Evolutionary conservation across 2,888 invertebrate species (phyloP), one percentile per base, ranked within the genome.

Genomic region (Leptopilina syphax): DNA sequence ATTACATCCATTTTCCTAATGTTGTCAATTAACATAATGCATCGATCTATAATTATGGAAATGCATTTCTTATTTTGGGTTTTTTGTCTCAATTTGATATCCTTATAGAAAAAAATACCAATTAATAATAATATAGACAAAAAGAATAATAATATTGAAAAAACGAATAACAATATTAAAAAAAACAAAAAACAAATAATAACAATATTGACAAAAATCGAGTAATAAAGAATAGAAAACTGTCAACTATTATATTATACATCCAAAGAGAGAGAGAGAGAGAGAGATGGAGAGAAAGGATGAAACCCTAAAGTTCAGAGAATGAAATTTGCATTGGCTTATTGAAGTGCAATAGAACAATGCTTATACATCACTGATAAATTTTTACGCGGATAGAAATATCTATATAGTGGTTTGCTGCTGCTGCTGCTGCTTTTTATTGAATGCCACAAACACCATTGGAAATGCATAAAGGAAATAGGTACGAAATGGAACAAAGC

Each of bases 401-500:
- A 44, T 27, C 54, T 54, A 24, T 34, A 34, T 27, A 50, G 10
- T 50, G 50, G 10, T 50, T 9, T 47, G 47, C 47, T 9, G 9
- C 9, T 47, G 7, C 9, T 47, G 7, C 24, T 70, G 9, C 13
- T 73, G 50, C 13, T 12, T 73, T 73, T 54, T 73, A 73, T 73
- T 18, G 73, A 73, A 57, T 34, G n/a, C n/a, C 7, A 10, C 50
- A 10, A 57, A 73, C n/a, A 60, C 73, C 34, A 73, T 73, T 73
- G 57, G n/a, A 18, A 60, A 41, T n/a, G 57, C 34, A 73, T 60
- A 60, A 73, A 73, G 57, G 34, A 41, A 73, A 73, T 50, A 50
- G 27, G 54, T 73, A 27, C 50, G 34, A 73, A 73, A 73, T n/a
- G 18, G 57, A 60, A 73, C 73, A 73, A 57, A 54, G 54, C 54